Percentiles rank a stretch among this genome's conserved stretches.
Conservation (phyloP, 1,140 invertebrate species). For the Temnothorax nylanderi region DNA sequence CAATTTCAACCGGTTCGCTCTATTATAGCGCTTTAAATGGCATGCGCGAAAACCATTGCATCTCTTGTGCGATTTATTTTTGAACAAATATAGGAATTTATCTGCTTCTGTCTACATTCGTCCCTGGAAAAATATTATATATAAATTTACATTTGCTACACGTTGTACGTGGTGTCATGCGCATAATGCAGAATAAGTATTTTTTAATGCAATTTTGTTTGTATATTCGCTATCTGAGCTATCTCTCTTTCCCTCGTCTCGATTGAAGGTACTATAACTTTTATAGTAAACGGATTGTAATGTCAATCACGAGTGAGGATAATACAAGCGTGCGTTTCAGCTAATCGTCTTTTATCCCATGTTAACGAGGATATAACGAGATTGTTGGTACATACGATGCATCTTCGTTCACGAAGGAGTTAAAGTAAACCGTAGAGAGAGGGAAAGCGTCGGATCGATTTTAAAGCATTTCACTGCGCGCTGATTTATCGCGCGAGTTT, state of each 20-base stretch:
- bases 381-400: constrained; percentile 7
- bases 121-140: neutral
- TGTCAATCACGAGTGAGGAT: neutral
- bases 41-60: neutral
- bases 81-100: neutral
- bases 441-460: constrained; percentile 27
- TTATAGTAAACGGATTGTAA: neutral
- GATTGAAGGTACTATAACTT: neutral
- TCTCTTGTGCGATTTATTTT: neutral
- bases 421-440: constrained; percentile 7
- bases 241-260: neutral
- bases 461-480: constrained; percentile 26
- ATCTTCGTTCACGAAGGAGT: constrained; percentile 31
- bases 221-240: too few relatives aligned
- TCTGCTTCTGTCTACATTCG: neutral
- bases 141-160: neutral
- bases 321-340: neutral
- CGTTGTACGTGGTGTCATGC: neutral
- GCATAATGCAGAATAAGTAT: neutral
- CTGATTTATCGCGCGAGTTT: constrained; percentile 39
- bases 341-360: neutral
- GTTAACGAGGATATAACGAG: neutral
- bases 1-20: neutral
- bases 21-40: neutral
- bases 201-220: neutral